Base-by-base conservation (phyloP, 1,140 invertebrate genomes). In the Reticulitermes speratus region DNA sequence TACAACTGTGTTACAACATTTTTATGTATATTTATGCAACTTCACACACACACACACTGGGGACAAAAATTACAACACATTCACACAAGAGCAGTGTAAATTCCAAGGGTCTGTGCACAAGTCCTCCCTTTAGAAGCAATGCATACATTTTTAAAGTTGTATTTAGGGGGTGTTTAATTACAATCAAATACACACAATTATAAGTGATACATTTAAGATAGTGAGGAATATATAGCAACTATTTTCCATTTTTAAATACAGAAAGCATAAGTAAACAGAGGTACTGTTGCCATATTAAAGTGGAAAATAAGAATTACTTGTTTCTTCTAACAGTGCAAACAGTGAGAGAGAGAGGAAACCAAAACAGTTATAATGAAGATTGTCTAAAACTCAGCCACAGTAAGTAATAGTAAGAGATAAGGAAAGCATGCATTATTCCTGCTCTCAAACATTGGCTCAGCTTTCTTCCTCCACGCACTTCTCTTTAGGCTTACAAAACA, bases 151-250 rank as follows among this genome's bases (percentile, higher is more conserved):
- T 65, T 65, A 8, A 65, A 75, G n/a, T 30, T 75, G 65, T 75
- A 75, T 75, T 75, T 75, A 75, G 65, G 65, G 65, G 65, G 65
- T 30, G 65, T 75, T 75, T 75, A 75, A 75, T 75, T 75, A 75
- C 65, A 75, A 75, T 75, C 65, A 75, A 75, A 75, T 75, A 75
- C 65, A 75, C 65, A 75, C 65, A 75, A 75, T 75, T 75, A 30
- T 55, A 55, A 55, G 52, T 55, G 52, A 55, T 75, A 75, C 65
- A 75, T 75, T 75, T 75, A 75, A 75, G 65, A 75, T 75, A 75
- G 65, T 75, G n/a, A 75, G 65, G 65, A 75, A 75, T 75, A 75
- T 75, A 75, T 75, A 75, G 65, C 65, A 75, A 75, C 65, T 75
- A 75, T 75, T 75, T 75, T 75, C n/a, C 65, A 75, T 75, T 75